Base-by-base conservation (phyloP, 2,797 vertebrate genomes). In the Schizothorax lantsangensis region DNA sequence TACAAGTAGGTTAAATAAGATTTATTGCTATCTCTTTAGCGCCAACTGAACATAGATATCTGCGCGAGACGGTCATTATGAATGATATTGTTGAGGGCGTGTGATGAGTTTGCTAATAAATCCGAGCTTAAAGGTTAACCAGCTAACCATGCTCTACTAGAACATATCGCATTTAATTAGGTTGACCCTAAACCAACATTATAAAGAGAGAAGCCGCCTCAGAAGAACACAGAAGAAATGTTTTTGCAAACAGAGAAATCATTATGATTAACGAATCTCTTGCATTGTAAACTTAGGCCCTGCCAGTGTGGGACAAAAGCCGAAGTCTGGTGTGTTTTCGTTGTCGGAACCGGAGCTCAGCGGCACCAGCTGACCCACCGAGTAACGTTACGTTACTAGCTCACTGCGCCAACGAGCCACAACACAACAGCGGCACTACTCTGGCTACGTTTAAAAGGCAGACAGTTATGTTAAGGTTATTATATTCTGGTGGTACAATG, bases 311-410 rank as follows among this genome's bases (percentile, higher is more conserved):
- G 12, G 6, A 40, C 23, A 33, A 57, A 36, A 14, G 21, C 33
- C 33, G 40, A 43, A n/a, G 7, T 69, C 17, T n/a, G 38, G 19
- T 21, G 26, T 12, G 79, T 66, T 80, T 80, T 17, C 8, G 30
- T 10, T 43, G 36, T 80, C n/a, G n/a, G 59, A 66, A 47, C 40
- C 40, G n/a, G 40, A 11, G 72, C 5, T 21, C 4, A 57, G 62
- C 47, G 38, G 75, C 49, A 71, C 26, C 75, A 71, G 84, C 74
- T 79, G 74, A 79, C 47, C 47, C 38, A 36, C 23, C 7, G n/a
- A 52, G 40, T 0, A 38, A 38, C 38, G 38, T 14, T 52, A 84
- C n/a, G n/a, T n/a, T n/a, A 38, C 8, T 79, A 85, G 45, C 83
- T 26, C 15, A 40, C 17, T 19, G 59, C 9, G 73, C 59, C 69